Conservation (phyloP, 2,113 vertebrate species). For the Aplodontia rufa region DNA sequence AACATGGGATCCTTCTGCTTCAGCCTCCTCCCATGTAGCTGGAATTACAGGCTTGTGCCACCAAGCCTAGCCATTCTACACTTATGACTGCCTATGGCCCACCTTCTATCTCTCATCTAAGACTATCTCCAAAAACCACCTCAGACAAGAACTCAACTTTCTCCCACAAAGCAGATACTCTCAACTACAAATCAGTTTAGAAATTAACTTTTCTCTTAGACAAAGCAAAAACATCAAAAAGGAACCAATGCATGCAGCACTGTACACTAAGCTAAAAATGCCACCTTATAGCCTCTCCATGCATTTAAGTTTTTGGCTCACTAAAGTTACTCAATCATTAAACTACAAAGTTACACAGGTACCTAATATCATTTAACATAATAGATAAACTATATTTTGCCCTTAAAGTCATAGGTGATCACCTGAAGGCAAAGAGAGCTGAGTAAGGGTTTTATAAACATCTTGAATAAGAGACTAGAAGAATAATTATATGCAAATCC, state of each 20-base stretch:
- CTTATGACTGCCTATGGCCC: neutral
- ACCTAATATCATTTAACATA: neutral
- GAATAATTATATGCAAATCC: constrained; percentile 34
- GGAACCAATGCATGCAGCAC: neutral
- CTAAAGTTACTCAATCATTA: constrained; percentile 17
- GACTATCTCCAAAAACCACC: neutral
- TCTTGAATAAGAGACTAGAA: constrained; percentile 23
- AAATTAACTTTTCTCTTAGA: constrained; percentile 16
- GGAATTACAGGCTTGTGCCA: neutral
- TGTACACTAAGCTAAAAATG: neutral
- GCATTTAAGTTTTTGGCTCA: neutral
- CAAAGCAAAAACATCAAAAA: constrained; percentile 38
- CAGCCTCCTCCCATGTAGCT: neutral
- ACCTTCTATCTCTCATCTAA: neutral
- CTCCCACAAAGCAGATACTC: neutral
- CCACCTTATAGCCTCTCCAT: neutral
- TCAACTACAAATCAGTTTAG: neutral
- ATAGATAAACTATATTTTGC: neutral
- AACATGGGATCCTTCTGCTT: neutral
- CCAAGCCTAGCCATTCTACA: neutral
- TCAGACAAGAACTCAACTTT: constrained; percentile 21
- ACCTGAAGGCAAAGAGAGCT: constrained; percentile 37
- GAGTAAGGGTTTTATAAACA: constrained; percentile 38
- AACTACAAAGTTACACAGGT: constrained; percentile 18
- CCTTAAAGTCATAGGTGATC: neutral